These are phyloP conservation scores for Ooceraea biroi DNA, from an alignment of 1,140 invertebrate genomes.

Conservation along the genomic window DNA sequence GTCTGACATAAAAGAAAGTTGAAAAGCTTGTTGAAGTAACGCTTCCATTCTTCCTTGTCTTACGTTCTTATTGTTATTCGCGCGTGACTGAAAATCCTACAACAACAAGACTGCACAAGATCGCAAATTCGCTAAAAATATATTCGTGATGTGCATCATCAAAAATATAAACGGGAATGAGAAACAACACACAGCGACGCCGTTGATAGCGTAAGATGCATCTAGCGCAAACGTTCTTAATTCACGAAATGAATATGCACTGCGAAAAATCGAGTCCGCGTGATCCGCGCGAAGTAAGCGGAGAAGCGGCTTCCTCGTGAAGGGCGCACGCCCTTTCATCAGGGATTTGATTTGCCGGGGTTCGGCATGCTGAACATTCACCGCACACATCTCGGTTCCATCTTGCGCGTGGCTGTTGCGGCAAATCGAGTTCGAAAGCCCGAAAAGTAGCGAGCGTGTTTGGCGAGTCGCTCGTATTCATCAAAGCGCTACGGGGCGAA, in stretches of 20 bases:
- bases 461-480: constrained; percentile 35
- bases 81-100: not conserved
- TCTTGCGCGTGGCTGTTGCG: constrained; percentile 23
- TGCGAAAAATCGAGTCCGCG: not conserved
- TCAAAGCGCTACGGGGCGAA: constrained; percentile 26
- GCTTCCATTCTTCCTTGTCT: too few relatives aligned
- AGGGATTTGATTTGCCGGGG: constrained; percentile 37
- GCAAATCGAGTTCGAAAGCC: constrained; percentile 50
- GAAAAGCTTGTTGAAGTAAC: too few relatives aligned
- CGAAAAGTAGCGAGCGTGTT: constrained; percentile 41
- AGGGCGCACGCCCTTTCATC: constrained; percentile 29
- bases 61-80: not conserved
- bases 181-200: not conserved
- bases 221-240: constrained; percentile 20
- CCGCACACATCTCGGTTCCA: constrained; percentile 29
- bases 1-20: too few relatives aligned
- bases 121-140: not conserved
- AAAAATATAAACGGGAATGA: too few relatives aligned
- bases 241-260: not conserved
- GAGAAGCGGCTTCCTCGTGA: not conserved
- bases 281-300: not conserved
- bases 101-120: not conserved
- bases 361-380: constrained; percentile 47
- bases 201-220: not conserved
- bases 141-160: too few relatives aligned